Conservation (phyloP, 2,113 vertebrate species). For the Garra rufa region DNA sequence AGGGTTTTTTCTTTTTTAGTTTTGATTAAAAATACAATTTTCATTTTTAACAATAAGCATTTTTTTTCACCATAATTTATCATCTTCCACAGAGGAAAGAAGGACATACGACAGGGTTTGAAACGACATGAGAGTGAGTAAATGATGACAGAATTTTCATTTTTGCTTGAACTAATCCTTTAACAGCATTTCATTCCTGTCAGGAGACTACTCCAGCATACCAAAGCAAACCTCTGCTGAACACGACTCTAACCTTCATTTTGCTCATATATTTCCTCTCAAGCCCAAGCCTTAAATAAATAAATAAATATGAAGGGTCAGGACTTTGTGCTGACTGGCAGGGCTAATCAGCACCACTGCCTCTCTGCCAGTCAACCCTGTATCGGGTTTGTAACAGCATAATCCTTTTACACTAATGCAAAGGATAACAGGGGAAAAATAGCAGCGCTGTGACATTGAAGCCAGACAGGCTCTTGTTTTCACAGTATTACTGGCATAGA, state of each 20-base stretch:
- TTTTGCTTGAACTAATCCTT: conserved; percentile 20
- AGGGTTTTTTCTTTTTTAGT: neutral
- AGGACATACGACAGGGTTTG: neutral
- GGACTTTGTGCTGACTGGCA: conserved; percentile 58
- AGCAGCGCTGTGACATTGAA: conserved; percentile 1
- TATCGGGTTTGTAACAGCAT: conserved; percentile 29
- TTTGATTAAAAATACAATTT: neutral
- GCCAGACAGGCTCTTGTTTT: conserved; percentile 12
- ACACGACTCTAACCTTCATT: conserved; percentile 24
- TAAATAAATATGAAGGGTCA: conserved; percentile 59
- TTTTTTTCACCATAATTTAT: neutral
- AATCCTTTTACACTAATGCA: conserved; percentile 39
- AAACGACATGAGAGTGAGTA: neutral
- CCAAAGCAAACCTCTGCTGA: conserved; percentile 1
- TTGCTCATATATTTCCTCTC: conserved; percentile 47
- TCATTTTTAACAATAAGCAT: neutral
- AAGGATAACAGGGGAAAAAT: conserved; percentile 52
- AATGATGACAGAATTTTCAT: conserved; percentile 7
- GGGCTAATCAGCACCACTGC: conserved; percentile 24
- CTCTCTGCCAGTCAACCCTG: neutral
- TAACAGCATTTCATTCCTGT: conserved; percentile 36
- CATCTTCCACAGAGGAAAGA: neutral
- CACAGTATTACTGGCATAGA: conserved; percentile 42
- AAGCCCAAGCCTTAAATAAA: conserved; percentile 51
- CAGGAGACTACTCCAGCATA: neutral